phyloP scores from a whole-genome alignment of 2,797 vertebrate species.

The Sebastes nivosus region DNA sequence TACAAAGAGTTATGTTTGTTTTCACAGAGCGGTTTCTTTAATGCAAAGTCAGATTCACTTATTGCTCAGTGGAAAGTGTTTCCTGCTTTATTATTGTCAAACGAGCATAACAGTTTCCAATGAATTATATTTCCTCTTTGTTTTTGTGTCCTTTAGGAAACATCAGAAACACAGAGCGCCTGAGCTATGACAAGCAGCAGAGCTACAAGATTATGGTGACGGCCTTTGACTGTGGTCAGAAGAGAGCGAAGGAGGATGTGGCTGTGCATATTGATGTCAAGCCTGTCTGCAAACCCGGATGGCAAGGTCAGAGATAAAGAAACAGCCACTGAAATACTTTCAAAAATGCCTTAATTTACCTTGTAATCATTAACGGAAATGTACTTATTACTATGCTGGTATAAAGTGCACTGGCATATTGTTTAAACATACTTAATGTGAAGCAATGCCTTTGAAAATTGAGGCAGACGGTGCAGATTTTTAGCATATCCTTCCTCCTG shows the following conservation, averaged over 20 bases:
- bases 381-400: not conserved
- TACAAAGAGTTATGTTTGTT: constrained; percentile 13
- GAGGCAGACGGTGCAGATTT: not conserved
- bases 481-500: constrained; percentile 5
- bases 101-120: not conserved
- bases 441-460: constrained; percentile 1
- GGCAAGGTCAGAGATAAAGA: constrained; percentile 89
- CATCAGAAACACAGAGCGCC: constrained; percentile 95
- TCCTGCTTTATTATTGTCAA: constrained; percentile 19
- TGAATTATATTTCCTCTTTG: constrained; percentile 23
- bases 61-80: constrained; percentile 25
- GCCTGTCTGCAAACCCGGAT: constrained; percentile 97
- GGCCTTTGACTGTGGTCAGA: constrained; percentile 96
- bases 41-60: constrained; percentile 31
- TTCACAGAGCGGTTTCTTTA: constrained; percentile 9
- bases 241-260: constrained; percentile 89
- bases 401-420: not conserved
- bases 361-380: not conserved
- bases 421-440: constrained; percentile 11
- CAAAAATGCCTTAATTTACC: not conserved
- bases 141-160: constrained; percentile 84
- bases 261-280: constrained; percentile 92
- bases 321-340: not conserved
- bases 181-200: constrained; percentile 92
- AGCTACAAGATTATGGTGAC: constrained; percentile 95